Percentiles rank a stretch among this genome's conserved stretches.
Evolutionary conservation across 2,888 invertebrate species (phyloP).

Genomic region (Chloroclysta siterata): DNA sequence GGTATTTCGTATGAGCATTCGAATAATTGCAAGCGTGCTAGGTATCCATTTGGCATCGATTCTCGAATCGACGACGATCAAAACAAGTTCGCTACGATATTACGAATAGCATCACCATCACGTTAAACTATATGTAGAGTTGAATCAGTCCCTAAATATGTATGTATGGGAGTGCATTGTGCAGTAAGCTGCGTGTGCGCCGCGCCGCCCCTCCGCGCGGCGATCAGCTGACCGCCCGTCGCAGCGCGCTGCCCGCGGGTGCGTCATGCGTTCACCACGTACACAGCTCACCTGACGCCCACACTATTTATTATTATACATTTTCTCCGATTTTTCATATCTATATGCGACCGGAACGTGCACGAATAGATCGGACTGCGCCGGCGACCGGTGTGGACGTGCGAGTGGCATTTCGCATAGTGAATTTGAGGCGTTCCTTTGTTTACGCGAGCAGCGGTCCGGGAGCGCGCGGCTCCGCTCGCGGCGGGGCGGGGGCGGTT

Average conservation of each 20-base stretch:
- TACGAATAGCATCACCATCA: slow-evolving; percentile 15
- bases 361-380: slow-evolving; percentile 42
- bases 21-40: slow-evolving; percentile 5
- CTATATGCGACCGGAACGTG: slow-evolving; percentile 2
- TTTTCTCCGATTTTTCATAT: slow-evolving; percentile 28
- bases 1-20: slow-evolving; percentile 7
- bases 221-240: slow-evolving; percentile 78
- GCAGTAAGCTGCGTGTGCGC: slow-evolving; percentile 32
- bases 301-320: slow-evolving; percentile 41
- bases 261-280: slow-evolving; percentile 66
- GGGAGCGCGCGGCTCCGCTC: slow-evolving; percentile 43
- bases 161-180: slow-evolving; percentile 23
- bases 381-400: slow-evolving; percentile 44
- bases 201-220: slow-evolving; percentile 45
- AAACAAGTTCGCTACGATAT: slow-evolving; percentile 17
- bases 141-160: slow-evolving; percentile 18
- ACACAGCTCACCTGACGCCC: slow-evolving; percentile 58
- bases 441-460: slow-evolving; percentile 73
- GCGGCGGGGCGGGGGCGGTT: slow-evolving; percentile 38
- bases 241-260: slow-evolving; percentile 55
- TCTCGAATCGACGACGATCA: slow-evolving; percentile 18
- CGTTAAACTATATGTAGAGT: slow-evolving; percentile 22
- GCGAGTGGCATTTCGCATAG: slow-evolving; percentile 50
- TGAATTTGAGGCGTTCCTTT: slow-evolving; percentile 78
- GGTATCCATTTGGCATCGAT: slow-evolving; percentile 23